These are phyloP conservation scores for Fopius arisanus DNA, from an alignment of 1,140 invertebrate genomes.

Conservation along the genomic window DNA sequence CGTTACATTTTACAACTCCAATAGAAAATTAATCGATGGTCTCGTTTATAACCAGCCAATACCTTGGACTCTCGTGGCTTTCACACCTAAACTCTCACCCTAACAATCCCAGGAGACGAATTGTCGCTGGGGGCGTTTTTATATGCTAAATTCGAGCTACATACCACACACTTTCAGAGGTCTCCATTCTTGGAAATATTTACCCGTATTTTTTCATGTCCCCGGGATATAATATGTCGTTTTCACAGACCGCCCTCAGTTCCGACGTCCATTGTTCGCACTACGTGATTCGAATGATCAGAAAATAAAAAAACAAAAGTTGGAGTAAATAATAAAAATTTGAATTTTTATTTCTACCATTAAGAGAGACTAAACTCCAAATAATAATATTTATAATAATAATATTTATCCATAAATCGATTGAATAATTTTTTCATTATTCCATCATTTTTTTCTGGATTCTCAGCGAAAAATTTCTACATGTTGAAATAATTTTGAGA, in stretches of 20 bases:
- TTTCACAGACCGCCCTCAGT: background rate
- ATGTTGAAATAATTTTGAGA: no score
- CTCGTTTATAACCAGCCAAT: background rate
- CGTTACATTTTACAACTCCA: no score
- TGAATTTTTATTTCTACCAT: background rate
- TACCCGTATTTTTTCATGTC: background rate
- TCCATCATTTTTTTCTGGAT: no score
- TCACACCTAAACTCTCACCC: background rate
- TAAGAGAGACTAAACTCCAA: no score
- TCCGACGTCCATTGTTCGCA: background rate
- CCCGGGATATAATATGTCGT: background rate
- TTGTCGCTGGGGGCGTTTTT: constrained; percentile 20
- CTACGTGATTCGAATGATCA: background rate
- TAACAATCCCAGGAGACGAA: background rate
- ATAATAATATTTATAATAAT: no score
- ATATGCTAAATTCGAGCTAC: background rate
- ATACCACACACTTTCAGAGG: background rate
- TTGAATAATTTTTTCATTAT: no score
- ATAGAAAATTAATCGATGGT: background rate
- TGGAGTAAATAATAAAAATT: background rate
- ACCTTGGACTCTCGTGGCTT: background rate
- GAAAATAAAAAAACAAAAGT: background rate
- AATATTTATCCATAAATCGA: no score
- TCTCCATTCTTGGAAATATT: background rate
- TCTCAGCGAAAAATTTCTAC: no score